A percentile compares a stretch with the other conserved stretches of the same genome.
Evolutionary conservation across 2,888 invertebrate genomes (phyloP).

Genomic region (Taenaris catops): DNA sequence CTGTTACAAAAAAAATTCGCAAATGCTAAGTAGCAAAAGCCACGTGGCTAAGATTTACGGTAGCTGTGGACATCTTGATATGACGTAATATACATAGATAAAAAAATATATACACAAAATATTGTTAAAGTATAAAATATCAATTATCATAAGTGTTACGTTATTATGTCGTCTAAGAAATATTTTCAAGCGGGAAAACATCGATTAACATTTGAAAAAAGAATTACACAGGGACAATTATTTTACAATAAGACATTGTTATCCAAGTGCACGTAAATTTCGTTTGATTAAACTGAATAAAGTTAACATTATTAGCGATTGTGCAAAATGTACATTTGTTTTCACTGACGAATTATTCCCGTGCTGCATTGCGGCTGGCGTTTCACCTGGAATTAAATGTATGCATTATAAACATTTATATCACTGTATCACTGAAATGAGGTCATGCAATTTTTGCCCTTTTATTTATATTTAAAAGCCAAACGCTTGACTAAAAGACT

Average conservation of each 20-base stretch:
- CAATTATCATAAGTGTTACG: too few species aligned
- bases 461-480: too few species aligned
- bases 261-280: conserved; percentile 51
- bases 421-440: background rate
- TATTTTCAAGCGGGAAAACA: conserved; percentile 21
- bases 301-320: conserved; percentile 33
- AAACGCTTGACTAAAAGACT: too few species aligned
- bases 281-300: conserved; percentile 36
- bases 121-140: too few species aligned
- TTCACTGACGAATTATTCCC: conserved; percentile 74
- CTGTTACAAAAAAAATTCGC: too few species aligned
- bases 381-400: conserved; percentile 79
- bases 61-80: too few species aligned
- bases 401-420: conserved; percentile 7
- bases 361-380: conserved; percentile 87
- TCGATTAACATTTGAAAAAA: conserved; percentile 1
- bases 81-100: too few species aligned
- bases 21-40: too few species aligned
- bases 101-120: too few species aligned
- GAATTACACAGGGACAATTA: conserved; percentile 1
- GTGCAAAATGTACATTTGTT: conserved; percentile 32
- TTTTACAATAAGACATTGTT: conserved; percentile 32
- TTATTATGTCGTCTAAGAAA: too few species aligned
- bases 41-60: too few species aligned
- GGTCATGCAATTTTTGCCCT: too few species aligned